A percentile compares a stretch with the other conserved stretches of the same genome.
Conservation (phyloP, 2,888 invertebrate species). For the Drosophila siamana region DNA sequence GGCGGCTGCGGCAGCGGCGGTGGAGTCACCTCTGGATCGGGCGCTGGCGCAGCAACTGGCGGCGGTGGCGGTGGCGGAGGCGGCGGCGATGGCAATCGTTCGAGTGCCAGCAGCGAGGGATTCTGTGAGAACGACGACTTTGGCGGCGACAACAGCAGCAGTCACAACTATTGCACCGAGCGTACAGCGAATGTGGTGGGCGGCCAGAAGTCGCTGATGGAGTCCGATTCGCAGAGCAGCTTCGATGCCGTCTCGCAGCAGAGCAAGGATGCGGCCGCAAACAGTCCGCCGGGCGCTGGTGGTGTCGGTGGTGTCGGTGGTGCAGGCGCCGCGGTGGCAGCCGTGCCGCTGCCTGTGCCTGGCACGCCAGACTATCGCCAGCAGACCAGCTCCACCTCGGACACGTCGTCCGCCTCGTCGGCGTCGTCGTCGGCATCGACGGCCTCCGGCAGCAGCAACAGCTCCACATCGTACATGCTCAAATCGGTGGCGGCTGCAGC, state of each 20-base stretch:
- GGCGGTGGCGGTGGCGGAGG: conserved; percentile 88
- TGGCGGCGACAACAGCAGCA: conserved; percentile 89
- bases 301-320: conserved; percentile 24
- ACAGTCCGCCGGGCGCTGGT: background rate
- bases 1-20: too few relatives aligned
- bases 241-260: conserved; percentile 78
- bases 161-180: conserved; percentile 84
- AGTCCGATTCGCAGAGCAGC: conserved; percentile 83
- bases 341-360: conserved; percentile 19
- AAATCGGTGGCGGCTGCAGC: conserved; percentile 44
- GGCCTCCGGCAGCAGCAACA: conserved; percentile 82
- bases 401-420: conserved; percentile 81
- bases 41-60: conserved; percentile 53
- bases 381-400: conserved; percentile 74
- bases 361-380: conserved; percentile 65
- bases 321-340: conserved; percentile 20
- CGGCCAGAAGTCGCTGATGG: conserved; percentile 71
- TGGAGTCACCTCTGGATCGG: conserved; percentile 4
- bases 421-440: conserved; percentile 79
- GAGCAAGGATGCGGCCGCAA: conserved; percentile 56
- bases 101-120: conserved; percentile 97
- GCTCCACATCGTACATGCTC: conserved; percentile 82
- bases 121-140: conserved; percentile 97
- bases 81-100: conserved; percentile 91
- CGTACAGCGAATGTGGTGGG: conserved; percentile 29